Conservation (phyloP, 1,140 invertebrate genomes). For the Brachionus calyciflorus region DNA sequence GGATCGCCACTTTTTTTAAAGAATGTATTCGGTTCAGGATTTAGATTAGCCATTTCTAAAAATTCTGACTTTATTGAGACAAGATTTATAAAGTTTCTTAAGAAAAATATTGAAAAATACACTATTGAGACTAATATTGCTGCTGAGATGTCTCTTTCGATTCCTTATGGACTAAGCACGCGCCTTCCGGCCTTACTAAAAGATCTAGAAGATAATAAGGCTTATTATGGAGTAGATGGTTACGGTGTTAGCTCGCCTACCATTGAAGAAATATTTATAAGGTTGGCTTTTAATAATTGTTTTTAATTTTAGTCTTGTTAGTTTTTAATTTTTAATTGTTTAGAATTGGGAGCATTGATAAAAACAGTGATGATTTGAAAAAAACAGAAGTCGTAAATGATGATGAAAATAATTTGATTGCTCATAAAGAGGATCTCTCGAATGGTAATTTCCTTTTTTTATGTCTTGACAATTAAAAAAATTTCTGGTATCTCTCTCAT, state of each 20-base stretch:
- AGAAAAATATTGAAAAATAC: constrained; percentile 53
- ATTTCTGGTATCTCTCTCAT: too few species aligned
- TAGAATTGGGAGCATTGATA: constrained; percentile 40
- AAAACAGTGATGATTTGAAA: neutral
- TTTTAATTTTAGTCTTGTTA: neutral
- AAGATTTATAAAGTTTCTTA: constrained; percentile 51
- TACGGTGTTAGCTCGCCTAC: constrained; percentile 78
- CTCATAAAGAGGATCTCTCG: neutral
- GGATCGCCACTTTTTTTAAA: constrained; percentile 71
- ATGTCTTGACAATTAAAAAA: too few species aligned
- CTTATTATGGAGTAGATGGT: constrained; percentile 68
- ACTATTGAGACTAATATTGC: constrained; percentile 56
- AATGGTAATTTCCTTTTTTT: constrained; percentile 9
- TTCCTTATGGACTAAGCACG: constrained; percentile 56
- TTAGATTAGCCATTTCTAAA: constrained; percentile 62
- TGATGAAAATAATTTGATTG: constrained; percentile 1
- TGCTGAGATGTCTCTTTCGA: constrained; percentile 55
- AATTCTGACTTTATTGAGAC: constrained; percentile 63
- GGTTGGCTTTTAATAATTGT: constrained; percentile 66
- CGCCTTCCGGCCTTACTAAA: constrained; percentile 64
- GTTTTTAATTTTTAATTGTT: neutral
- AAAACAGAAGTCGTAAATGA: neutral
- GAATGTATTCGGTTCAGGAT: constrained; percentile 66
- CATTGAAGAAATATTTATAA: constrained; percentile 80
- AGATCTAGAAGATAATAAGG: constrained; percentile 66